These are phyloP conservation scores for Porites lobata DNA, from an alignment of 92 coral and sea anemone species.

Conservation along the genomic window DNA sequence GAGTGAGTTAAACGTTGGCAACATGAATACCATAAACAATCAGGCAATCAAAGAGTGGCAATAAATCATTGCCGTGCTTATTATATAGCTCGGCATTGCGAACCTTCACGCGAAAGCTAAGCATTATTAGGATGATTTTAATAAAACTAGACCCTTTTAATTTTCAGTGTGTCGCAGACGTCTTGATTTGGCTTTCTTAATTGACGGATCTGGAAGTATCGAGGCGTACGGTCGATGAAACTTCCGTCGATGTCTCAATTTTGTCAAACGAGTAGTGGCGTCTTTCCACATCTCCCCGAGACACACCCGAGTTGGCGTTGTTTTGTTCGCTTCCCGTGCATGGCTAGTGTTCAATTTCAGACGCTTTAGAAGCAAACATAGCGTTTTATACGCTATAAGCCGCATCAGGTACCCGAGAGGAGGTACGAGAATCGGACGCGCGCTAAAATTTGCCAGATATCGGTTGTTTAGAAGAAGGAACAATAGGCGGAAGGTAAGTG, in stretches of 20 bases:
- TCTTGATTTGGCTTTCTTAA: constrained; percentile 72
- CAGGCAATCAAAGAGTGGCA: too few relatives aligned
- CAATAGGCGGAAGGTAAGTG: constrained; percentile 31
- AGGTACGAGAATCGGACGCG: constrained; percentile 89
- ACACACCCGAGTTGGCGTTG: constrained; percentile 70
- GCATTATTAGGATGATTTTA: background rate
- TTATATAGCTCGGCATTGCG: too few relatives aligned
- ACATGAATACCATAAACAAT: too few relatives aligned
- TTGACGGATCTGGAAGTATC: constrained; percentile 92
- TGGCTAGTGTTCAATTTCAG: constrained; percentile 73
- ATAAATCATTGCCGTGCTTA: too few relatives aligned
- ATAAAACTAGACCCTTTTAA: background rate
- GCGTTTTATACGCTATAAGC: constrained; percentile 62
- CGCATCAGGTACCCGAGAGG: constrained; percentile 86
- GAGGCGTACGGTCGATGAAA: constrained; percentile 79
- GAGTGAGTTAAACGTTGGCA: too few relatives aligned
- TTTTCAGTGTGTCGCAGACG: constrained; percentile 58
- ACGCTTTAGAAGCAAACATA: constrained; percentile 32
- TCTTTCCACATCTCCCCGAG: constrained; percentile 66
- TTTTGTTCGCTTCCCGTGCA: constrained; percentile 67
- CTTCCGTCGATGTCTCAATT: constrained; percentile 82
- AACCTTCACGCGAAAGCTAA: too few relatives aligned
- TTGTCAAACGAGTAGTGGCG: constrained; percentile 67
- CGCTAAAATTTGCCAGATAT: constrained; percentile 55
- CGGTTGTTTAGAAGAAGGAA: constrained; percentile 19